Evolutionary conservation across 2,888 invertebrate genomes (phyloP), one percentile per base, ranked within the genome.

Genomic region (Bellardia pandia): DNA sequence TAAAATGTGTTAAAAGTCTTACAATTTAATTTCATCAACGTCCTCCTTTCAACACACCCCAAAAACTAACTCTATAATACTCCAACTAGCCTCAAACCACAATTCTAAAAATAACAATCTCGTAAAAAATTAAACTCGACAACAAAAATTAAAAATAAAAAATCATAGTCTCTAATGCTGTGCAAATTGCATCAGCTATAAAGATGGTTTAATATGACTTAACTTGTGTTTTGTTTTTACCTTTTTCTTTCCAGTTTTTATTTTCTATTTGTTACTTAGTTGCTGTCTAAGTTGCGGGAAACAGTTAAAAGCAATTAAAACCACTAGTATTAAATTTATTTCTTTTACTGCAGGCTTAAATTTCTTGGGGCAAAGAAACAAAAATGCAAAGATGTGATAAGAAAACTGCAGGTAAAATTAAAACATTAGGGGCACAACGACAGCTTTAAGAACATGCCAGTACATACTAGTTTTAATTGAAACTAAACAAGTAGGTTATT

Each of bases 271-370:
- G 14, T 13, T 77, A n/a, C n/a, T 48, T 11, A 56, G 40, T 23
- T 13, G 8, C 13, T 58, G 23, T 30, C n/a, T 14, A 16, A 48
- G 23, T 78, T 56, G 66, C 51, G 11, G 16, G 16, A 62, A 48
- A 14, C 53, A 77, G 77, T 66, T 83, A 86, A 66, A 66, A 81
- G 64, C 75, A 86, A 86, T 86, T 82, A 83, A 83, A 64, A 82
- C 23, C 53, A 69, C 56, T 53, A 5, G 16, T 30, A 58, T 33
- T 72, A 48, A 75, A 75, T 82, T 42, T 81, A 68, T 72, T 74
- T 66, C 40, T 58, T 69, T 72, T 16, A 40, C 8, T 37, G 56
- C 16, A 60, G 76, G 76, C 71, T 64, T 40, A 48, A 79, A 64
- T 75, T 37, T 23, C 80, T 58, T 37, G n/a, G 9, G 45, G 16